Conservation (phyloP, 2,797 vertebrate genomes). For the Echiichthys vipera region DNA sequence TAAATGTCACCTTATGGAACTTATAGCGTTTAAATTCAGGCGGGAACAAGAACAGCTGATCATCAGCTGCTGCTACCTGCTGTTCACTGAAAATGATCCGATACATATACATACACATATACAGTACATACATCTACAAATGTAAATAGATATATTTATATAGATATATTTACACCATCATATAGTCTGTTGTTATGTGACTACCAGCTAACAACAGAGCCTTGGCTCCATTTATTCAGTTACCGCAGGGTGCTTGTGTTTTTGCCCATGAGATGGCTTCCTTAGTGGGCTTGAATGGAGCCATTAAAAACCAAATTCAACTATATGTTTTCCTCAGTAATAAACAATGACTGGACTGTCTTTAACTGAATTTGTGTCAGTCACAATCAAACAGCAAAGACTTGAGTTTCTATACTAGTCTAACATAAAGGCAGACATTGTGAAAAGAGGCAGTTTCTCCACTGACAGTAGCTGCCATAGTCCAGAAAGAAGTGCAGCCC, state of each 20-base stretch:
- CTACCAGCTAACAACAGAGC: slow-evolving; percentile 7
- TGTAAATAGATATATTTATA: too few species aligned
- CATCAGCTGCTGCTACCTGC: slow-evolving; percentile 33
- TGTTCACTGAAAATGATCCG: slow-evolving; percentile 19
- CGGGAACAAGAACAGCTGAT: slow-evolving; percentile 5
- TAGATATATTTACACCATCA: neutral
- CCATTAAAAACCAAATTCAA: slow-evolving; percentile 15
- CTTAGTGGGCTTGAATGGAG: slow-evolving; percentile 45
- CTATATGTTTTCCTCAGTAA: neutral
- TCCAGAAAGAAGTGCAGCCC: slow-evolving; percentile 28
- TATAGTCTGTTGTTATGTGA: slow-evolving; percentile 10
- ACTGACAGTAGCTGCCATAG: slow-evolving; percentile 11
- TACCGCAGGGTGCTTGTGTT: slow-evolving; percentile 36
- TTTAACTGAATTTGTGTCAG: slow-evolving; percentile 18
- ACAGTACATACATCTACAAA: too few species aligned
- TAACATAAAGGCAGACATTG: slow-evolving; percentile 8
- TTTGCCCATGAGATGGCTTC: slow-evolving; percentile 24
- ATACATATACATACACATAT: too few species aligned
- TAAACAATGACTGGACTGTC: slow-evolving; percentile 26
- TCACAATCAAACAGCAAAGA: slow-evolving; percentile 12
- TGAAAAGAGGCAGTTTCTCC: slow-evolving; percentile 6
- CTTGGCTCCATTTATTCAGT: slow-evolving; percentile 17
- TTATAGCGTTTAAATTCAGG: neutral
- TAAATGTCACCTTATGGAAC: slow-evolving; percentile 19
- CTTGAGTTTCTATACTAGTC: neutral